Base-by-base conservation (phyloP, 2,113 vertebrate genomes). In the Panthera leo region DNA sequence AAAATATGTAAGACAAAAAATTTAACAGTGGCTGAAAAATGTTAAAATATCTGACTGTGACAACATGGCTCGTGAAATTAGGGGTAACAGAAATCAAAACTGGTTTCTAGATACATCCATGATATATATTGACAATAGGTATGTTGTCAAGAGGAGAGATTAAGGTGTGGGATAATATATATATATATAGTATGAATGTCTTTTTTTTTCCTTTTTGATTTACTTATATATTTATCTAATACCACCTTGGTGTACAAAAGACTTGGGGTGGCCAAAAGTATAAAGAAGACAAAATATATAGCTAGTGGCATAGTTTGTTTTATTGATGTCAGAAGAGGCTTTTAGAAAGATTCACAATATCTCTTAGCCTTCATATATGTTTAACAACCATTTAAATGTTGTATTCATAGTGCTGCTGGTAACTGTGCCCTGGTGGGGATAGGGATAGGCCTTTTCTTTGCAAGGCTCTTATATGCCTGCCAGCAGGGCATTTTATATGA, bases 1-100 rank as follows among this genome's bases (percentile, higher is more conserved):
- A 86, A 89, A 91, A 36, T 95, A 88, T 92, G 31, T 95, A 70
- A 97, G 58, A 53, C 25, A 34, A 53, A 85, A 73, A 58, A 80
- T 70, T 39, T 19, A 79, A 48, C 34, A 80, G n/a, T 96, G 70
- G 4, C 86, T 84, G 73, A 79, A 96, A 94, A 95, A 29, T 76
- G 4, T 96, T 96, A 85, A 18, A 1, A 0, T 79, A n/a, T 31
- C 2, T 93, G 63, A 79, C 55, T 71, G 7, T 61, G 31, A 16
- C 73, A 93, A 21, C 39, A 11, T 42, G 31, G 31, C 42, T 92
- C 10, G 45, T 79, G 67, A 97, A 92, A 94, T 85, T 85, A 34
- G 16, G 42, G 15, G 39, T 5, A 34, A 86, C 58, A 84, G 23
- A 78, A 9, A 80, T 39, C 73, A 65, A 42, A 70, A 70, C 15